Evolutionary conservation across 1,140 invertebrate species (phyloP), one percentile per base, ranked within the genome.

Genomic region (Goniozus legneri): DNA sequence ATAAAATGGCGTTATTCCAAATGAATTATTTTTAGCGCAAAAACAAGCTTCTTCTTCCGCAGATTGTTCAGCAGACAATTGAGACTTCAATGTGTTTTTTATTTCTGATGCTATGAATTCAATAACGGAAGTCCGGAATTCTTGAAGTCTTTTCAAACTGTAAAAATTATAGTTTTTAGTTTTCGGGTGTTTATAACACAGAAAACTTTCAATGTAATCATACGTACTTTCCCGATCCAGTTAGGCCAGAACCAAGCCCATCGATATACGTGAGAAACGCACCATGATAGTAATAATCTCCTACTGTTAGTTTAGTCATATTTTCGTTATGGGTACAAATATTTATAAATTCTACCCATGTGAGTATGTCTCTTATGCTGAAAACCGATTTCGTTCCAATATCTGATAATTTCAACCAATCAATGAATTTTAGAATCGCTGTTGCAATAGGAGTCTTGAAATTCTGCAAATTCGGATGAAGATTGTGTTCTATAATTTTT

Each of bases 331-430:
- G 46, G 1, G 76, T 75, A 47, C 80, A 84, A 32, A 71, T 72
- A 62, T 92, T 95, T 40, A 98, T 89, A 65, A 98, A 97, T 52
- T 90, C 77, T 0, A 95, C 87, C 93, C 95, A 97, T 0, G 88
- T 88, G 15, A 98, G 74, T 39, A 98, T 80, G 71, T 99, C 97
- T 64, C 97, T 81, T 35, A 98, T 89, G 56, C 91, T 98, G 14
- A 95, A 80, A n/a, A 83, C 82, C 49, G 88, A 85, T 63, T 83
- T 86, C 36, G 86, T 89, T 2, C 88, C 87, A 38, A 91, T 74
- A 54, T 92, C 86, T 3, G 80, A 84, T 13, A 63, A 77, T 44
- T 78, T 78, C 51, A 95, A 84, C 87, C 88, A 94, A 13, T 86
- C 75, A 1, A 91, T 75, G 70, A 96, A 97, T 35, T 87, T 79